Evolutionary conservation across 2,797 vertebrate genomes (phyloP).

Genomic region (Lutra lutra): DNA sequence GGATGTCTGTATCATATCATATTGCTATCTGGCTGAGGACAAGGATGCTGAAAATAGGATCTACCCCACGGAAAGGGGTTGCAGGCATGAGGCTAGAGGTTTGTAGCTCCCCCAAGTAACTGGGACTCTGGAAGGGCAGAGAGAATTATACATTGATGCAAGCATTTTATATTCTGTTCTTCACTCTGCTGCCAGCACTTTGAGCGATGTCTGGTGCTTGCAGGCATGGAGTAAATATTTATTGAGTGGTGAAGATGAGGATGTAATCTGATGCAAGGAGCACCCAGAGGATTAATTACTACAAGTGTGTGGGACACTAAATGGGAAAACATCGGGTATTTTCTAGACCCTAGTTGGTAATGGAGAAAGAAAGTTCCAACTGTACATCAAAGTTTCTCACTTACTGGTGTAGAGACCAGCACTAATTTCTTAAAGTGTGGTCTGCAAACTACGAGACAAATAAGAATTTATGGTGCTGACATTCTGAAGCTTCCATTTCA

Average conservation of each 20-base stretch:
- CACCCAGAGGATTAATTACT: not conserved
- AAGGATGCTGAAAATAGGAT: not conserved
- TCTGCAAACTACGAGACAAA: not conserved
- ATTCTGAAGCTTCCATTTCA: not conserved
- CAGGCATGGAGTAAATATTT: not conserved
- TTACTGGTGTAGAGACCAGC: not conserved
- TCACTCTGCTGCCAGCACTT: not conserved
- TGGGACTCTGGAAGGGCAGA: not conserved
- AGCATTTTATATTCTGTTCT: not conserved
- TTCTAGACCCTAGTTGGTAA: not conserved
- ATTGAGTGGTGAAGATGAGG: not conserved
- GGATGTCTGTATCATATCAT: not conserved
- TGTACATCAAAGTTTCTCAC: not conserved
- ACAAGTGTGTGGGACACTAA: not conserved
- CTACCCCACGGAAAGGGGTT: not conserved
- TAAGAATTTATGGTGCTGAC: not conserved
- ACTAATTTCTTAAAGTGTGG: not conserved
- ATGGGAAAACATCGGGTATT: not conserved
- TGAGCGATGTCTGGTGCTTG: not conserved
- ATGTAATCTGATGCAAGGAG: not conserved
- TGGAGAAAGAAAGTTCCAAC: not conserved
- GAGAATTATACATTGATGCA: not conserved
- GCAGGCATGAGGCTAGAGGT: not conserved
- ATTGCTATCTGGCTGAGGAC: not conserved
- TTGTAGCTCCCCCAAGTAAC: not conserved